Evolutionary conservation across 2,888 invertebrate genomes (phyloP), one percentile per base, ranked within the genome.

Genomic region (Gastrophysa polygoni): DNA sequence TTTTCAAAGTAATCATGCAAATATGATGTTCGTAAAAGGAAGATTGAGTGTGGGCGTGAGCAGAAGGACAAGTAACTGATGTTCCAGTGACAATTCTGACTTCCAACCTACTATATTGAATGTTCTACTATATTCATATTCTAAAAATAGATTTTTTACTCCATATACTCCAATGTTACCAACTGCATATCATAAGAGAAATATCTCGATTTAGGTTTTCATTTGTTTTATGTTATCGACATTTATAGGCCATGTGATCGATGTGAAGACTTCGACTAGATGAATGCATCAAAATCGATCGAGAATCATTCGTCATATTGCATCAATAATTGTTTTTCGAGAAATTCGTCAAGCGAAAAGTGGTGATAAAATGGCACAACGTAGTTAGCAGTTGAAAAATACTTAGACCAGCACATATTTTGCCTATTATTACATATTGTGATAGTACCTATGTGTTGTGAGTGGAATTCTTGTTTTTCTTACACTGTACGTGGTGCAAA

Each of bases 301-400:
- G n/a, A 32, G 29, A 6, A 2, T 32, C 24, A 5, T 4, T 10
- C 8, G 14, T n/a, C 17, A 20, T 24, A 48, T 48, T 14, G n/a
- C 38, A 38, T n/a, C 38, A 17, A 29, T n/a, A 29, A 47, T 47
- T 59, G 34, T 54, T 48, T 59, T 59, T 57, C 28, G 21, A 64
- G 46, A 49, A 52, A 62, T 59, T 66, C 66, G 63, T 66, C 66
- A 67, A 61, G 62, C 16, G 43, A 59, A 48, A 64, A 61, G 66
- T 68, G 68, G 71, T 71, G 71, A 71, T 71, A 71, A 64, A 67
- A 66, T 51, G 67, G 69, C 71, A 71, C 71, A 71, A 71, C 67
- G 68, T 68, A 68, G 61, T 49, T 67, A 68, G 65, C 52, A 34
- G 55, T 63, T 50, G 57, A 54, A 43, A 55, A 7, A 59, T 44